Evolutionary conservation across 1,140 invertebrate genomes (phyloP).

Genomic region (Nomia melanderi): DNA sequence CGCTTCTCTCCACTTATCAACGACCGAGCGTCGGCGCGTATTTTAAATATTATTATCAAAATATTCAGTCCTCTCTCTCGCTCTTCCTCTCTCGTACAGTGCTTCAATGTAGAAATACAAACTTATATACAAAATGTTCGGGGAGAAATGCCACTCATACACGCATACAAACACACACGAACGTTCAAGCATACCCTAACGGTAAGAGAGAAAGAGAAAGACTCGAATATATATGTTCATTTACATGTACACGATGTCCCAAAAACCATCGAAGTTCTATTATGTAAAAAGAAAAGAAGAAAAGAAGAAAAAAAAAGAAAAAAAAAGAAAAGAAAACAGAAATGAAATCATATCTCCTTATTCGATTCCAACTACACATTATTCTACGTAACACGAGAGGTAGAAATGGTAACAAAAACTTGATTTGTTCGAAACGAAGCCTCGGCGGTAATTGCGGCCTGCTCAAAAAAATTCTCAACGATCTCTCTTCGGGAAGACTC

Average conservation of each 20-base stretch:
- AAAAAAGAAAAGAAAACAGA: too few relatives aligned
- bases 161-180: constrained; percentile 37
- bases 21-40: constrained; percentile 9
- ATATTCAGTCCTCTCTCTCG: constrained; percentile 48
- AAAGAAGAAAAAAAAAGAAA: too few relatives aligned
- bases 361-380: background rate
- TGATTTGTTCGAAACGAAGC: constrained; percentile 15
- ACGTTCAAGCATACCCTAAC: constrained; percentile 26
- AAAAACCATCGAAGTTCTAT: background rate
- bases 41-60: constrained; percentile 42
- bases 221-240: constrained; percentile 25
- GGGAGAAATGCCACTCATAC: constrained; percentile 40
- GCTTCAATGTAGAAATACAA: constrained; percentile 53
- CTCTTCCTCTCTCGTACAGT: constrained; percentile 21
- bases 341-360: constrained; percentile 1
- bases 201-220: constrained; percentile 45
- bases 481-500: constrained; percentile 35
- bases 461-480: constrained; percentile 34
- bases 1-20: background rate
- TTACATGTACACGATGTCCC: constrained; percentile 34
- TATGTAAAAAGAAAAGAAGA: too few relatives aligned
- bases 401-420: background rate
- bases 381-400: background rate
- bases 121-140: constrained; percentile 56
- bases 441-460: constrained; percentile 30